phyloP scores from a whole-genome alignment of 2,113 vertebrate genomes.

The Puntigrus tetrazona region DNA sequence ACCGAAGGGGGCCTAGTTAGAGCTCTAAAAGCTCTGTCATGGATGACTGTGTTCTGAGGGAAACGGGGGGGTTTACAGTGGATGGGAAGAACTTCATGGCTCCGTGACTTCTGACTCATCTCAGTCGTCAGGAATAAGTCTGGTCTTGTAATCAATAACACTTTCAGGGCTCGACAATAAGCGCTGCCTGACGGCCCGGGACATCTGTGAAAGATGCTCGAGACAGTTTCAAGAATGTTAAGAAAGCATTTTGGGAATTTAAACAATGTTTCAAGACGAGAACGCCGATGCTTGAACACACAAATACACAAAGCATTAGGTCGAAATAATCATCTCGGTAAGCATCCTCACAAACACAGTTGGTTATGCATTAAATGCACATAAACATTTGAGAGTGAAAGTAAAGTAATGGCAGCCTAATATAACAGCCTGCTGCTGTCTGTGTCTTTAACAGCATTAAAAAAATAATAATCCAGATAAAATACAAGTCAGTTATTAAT shows the following conservation, averaged over 20 bases:
- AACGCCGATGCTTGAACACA: background rate
- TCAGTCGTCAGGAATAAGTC: conserved; percentile 38
- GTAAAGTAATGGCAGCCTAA: background rate
- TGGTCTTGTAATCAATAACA: conserved; percentile 29
- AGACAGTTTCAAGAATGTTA: background rate
- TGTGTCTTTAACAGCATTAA: background rate
- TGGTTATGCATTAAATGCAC: background rate
- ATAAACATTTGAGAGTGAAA: background rate
- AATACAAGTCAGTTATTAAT: background rate
- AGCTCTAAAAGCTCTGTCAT: conserved; percentile 58
- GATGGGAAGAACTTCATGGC: conserved; percentile 20
- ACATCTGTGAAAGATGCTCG: background rate
- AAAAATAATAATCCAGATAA: background rate
- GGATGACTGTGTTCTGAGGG: conserved; percentile 24
- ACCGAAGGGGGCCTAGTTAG: conserved; percentile 55
- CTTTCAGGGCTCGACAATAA: background rate
- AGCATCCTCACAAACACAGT: background rate
- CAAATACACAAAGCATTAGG: background rate
- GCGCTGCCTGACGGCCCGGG: background rate
- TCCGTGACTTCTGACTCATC: conserved; percentile 50
- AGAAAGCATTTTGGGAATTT: background rate
- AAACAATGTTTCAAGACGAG: too few relatives aligned
- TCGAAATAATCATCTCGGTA: background rate
- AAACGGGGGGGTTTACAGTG: conserved; percentile 17
- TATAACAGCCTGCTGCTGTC: background rate